These are phyloP conservation scores for Toxotes jaculatrix DNA, from an alignment of 2,113 vertebrate genomes.

Conservation along the genomic window DNA sequence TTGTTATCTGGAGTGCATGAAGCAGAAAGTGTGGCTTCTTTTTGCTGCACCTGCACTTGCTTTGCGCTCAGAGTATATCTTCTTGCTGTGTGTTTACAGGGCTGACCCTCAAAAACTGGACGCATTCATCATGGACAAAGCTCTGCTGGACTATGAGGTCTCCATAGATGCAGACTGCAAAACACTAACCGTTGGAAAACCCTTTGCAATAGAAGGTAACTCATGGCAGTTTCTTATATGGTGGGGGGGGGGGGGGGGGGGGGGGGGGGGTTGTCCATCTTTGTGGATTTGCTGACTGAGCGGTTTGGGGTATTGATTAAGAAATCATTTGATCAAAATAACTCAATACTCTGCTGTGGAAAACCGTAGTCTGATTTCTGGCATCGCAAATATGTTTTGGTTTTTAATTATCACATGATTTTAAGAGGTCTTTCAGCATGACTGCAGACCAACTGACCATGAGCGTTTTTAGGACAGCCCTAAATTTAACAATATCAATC, in stretches of 20 bases:
- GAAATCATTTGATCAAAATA: not conserved
- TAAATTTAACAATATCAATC: slow-evolving; percentile 64
- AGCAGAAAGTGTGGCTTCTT: not conserved
- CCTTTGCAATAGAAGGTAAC: slow-evolving; percentile 97
- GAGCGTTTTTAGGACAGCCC: slow-evolving; percentile 16
- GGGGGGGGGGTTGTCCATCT: not conserved
- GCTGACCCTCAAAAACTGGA: slow-evolving; percentile 96
- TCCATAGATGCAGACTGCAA: slow-evolving; percentile 99
- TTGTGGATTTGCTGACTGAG: not conserved
- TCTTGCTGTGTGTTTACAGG: slow-evolving; percentile 78
- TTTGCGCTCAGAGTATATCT: not conserved
- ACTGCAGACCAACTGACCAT: slow-evolving; percentile 14
- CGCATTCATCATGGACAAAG: slow-evolving; percentile 99
- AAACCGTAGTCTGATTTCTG: not conserved
- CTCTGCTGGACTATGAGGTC: slow-evolving; percentile 98
- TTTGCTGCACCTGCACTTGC: not conserved
- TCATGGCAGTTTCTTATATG: not conserved
- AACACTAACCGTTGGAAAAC: slow-evolving; percentile 96
- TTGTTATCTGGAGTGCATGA: not conserved
- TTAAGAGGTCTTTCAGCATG: not conserved
- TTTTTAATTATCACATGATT: slow-evolving; percentile 3
- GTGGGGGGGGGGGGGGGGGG: too few relatives aligned
- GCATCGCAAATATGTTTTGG: not conserved
- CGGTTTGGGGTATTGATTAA: not conserved
- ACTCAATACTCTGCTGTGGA: not conserved